Conservation (phyloP, 2,113 vertebrate genomes). For the Hiodon tergisus region DNA sequence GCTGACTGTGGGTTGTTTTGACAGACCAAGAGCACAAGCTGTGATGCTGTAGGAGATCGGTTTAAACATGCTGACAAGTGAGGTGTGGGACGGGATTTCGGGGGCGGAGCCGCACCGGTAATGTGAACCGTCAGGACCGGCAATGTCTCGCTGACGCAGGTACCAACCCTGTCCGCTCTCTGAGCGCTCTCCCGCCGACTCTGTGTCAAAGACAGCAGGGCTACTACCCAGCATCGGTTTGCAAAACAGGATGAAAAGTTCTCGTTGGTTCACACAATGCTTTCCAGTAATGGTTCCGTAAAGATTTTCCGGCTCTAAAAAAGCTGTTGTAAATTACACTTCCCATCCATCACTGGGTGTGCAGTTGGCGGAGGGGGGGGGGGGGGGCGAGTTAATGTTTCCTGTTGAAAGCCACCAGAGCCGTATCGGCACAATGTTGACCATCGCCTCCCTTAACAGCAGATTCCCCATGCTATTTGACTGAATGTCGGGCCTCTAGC, state of each 20-base stretch:
- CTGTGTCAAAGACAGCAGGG: too few relatives aligned
- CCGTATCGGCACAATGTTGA: too few relatives aligned
- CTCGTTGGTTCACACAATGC: not conserved
- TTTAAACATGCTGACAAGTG: not conserved
- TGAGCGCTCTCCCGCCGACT: too few relatives aligned
- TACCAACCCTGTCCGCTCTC: too few relatives aligned
- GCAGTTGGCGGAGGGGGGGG: not conserved
- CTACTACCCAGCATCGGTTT: too few relatives aligned
- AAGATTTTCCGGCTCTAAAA: not conserved
- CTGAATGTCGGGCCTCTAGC: too few relatives aligned
- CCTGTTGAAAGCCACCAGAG: not conserved
- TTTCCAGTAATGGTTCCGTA: not conserved
- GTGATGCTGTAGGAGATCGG: not conserved
- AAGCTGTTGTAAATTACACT: not conserved
- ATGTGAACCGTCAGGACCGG: too few relatives aligned
- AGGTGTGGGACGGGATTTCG: not conserved
- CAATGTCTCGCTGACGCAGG: too few relatives aligned
- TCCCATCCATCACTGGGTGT: not conserved
- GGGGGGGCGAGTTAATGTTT: not conserved
- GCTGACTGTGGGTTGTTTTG: constrained; percentile 2
- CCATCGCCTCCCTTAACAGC: too few relatives aligned
- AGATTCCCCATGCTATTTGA: too few relatives aligned
- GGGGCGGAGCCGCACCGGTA: not conserved
- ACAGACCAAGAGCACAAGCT: not conserved
- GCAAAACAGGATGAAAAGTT: not conserved